Evolutionary conservation across 2,888 invertebrate genomes (phyloP), one percentile per base, ranked within the genome.

Genomic region (Sceliomorpha sp.): DNA sequence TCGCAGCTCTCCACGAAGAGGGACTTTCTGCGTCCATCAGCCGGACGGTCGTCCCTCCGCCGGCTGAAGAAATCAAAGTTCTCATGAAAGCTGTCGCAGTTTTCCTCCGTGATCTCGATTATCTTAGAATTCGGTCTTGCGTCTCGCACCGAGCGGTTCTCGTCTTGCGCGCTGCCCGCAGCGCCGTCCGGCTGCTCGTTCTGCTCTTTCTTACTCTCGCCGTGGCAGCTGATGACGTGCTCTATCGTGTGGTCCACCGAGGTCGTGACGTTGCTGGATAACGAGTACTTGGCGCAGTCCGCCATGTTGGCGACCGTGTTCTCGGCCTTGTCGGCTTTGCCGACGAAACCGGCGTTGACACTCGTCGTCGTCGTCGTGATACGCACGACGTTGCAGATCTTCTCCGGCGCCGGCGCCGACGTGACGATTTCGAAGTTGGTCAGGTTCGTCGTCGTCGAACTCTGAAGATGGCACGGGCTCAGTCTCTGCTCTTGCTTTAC

Each of bases 341-440:
- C 90, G 1, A 91, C 88, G 45, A 90, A 81, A 36, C 90, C 90
- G 15, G 90, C 89, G 26, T 88, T 89, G 29, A 89, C 88, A 29
- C 90, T 90, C 48, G 89, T 90, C 0, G 89, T 89, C 8, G 64
- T 20, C 40, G 88, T 90, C 0, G 81, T 79, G 53, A 82, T 79
- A 20, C 80, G 70, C 0, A 82, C 80, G 10, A 82, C 78, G 39
- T 81, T 81, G 63, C 80, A 79, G 17, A 81, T 71, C 32, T 81
- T 82, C 37, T 81, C 80, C 1, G 82, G 79, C 0, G 80, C 74
- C 1, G 84, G 78, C 0, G 80, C 74, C 1, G 84, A 79, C 0
- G 85, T 77, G 0, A 83, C 83, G 20, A 83, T 76, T 48, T 86
- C 83, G 37, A 83, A 84, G 34, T 77, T 83, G 2, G 82, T 78